Conservation (phyloP, 2,113 vertebrate species). For the Antigone vipio region DNA sequence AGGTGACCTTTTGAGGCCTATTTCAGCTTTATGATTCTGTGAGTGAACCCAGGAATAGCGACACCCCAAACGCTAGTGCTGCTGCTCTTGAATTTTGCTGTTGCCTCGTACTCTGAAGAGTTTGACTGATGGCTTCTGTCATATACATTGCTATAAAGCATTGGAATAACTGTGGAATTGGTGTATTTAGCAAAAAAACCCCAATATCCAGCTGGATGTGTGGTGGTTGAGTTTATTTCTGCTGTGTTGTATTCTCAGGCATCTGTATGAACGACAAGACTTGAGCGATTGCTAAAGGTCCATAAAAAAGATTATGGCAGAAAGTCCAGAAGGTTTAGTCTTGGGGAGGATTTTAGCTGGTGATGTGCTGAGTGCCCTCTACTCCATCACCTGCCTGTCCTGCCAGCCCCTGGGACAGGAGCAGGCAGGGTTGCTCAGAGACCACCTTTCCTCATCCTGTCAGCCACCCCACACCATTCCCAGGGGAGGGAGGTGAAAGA, state of each 20-base stretch:
- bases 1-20: neutral
- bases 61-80: neutral
- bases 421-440: neutral
- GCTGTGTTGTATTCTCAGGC: neutral
- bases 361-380: neutral
- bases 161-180: neutral
- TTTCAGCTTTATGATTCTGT: neutral
- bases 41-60: neutral
- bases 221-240: neutral
- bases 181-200: neutral
- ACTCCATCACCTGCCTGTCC: neutral
- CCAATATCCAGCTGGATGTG: neutral
- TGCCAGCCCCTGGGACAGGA: neutral
- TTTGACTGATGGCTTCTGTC: neutral
- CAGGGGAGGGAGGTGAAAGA: neutral
- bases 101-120: neutral
- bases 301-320: neutral
- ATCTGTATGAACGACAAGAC: neutral
- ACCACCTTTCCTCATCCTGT: neutral
- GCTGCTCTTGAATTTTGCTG: neutral
- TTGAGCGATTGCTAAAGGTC: neutral
- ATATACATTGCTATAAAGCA: neutral
- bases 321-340: neutral
- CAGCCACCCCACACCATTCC: no score
- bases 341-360: neutral